Evolutionary conservation across 2,797 vertebrate genomes (phyloP), one percentile per base, ranked within the genome.

Genomic region (Neosilurus hyrtlii): DNA sequence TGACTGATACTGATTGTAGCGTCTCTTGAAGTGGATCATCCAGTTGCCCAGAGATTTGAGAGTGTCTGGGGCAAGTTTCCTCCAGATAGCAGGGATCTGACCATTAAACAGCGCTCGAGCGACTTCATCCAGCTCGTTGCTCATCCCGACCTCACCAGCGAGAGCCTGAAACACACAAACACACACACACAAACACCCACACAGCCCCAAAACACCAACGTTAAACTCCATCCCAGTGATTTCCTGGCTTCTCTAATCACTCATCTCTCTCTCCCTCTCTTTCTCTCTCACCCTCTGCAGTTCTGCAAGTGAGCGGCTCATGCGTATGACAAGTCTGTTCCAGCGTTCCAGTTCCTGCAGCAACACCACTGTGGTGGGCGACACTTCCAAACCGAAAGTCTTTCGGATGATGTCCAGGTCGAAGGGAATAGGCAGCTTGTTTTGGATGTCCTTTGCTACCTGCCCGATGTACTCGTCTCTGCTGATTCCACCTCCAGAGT

Each of bases 101-200:
- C 96, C 97, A 0, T 98, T 95, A 78, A 97, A 98, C 84, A 99
- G 95, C 0, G 98, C 95, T 66, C 91, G 91, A 68, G 96, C 95
- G 9, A 99, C 95, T 0, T 98, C 96, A 0, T 99, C 98, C 86
- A 99, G 88, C 86, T 99, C 97, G 5, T 86, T 96, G 95, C 97
- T 99, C 97, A 99, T 99, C 0, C 97, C 98, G 1, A 99, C 97
- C 37, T 99, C 97, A 54, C 97, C 98, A 2, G 96, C 95, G 91
- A 99, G 88, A 52, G 97, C 97, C 98, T 99, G 85, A 0, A 35
- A 79, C 62, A 82, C 57, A 76, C 59, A 86, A 35, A 68, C 12
- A 56, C 65, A 77, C 30, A 54, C 24, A 74, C 16, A 59, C 18
- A 56, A 30, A 72, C 10, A 37, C n/a, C 11, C 59, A 61, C 37